Evolutionary conservation across 2,888 invertebrate genomes (phyloP).

Genomic region (Drosophila borealis): DNA sequence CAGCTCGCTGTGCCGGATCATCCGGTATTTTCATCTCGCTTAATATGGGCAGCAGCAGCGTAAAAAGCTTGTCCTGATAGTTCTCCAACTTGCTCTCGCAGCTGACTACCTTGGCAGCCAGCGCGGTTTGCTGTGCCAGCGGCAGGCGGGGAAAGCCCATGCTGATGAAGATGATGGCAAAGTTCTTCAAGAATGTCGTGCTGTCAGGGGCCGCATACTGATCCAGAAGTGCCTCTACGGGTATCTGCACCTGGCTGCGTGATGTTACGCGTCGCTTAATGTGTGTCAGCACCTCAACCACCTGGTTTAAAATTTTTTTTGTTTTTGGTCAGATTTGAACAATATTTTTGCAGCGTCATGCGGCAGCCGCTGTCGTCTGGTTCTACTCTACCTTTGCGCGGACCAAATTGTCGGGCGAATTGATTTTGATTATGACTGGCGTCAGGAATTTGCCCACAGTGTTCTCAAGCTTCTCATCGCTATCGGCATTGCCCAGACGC

Average conservation of each 20-base stretch:
- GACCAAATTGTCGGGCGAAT: constrained; percentile 94
- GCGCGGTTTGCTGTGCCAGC: constrained; percentile 89
- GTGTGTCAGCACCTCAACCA: constrained; percentile 96
- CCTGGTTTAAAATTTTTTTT: constrained; percentile 86
- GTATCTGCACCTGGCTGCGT: constrained; percentile 92
- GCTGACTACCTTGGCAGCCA: constrained; percentile 91
- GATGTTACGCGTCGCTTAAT: constrained; percentile 96
- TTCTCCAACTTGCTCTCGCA: constrained; percentile 92
- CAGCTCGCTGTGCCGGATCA: constrained; percentile 87
- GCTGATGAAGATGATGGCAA: constrained; percentile 96
- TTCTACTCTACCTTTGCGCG: constrained; percentile 86
- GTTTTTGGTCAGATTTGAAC: constrained; percentile 17
- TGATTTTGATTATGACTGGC: constrained; percentile 95
- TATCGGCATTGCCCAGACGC: constrained; percentile 94
- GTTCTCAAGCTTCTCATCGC: constrained; percentile 94
- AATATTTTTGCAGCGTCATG: constrained; percentile 54
- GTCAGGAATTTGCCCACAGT: constrained; percentile 92
- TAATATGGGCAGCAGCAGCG: constrained; percentile 92
- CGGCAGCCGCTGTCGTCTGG: background rate
- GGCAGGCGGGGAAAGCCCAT: constrained; percentile 94
- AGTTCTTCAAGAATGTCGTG: constrained; percentile 93
- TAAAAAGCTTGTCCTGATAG: constrained; percentile 93
- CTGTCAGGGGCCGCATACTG: constrained; percentile 90
- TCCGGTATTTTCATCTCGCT: constrained; percentile 88
- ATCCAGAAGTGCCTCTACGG: constrained; percentile 92